A percentile compares a stretch with the other conserved stretches of the same genome.
Evolutionary conservation across 1,140 invertebrate species (phyloP).

Genomic region (Onthophagus taurus): DNA sequence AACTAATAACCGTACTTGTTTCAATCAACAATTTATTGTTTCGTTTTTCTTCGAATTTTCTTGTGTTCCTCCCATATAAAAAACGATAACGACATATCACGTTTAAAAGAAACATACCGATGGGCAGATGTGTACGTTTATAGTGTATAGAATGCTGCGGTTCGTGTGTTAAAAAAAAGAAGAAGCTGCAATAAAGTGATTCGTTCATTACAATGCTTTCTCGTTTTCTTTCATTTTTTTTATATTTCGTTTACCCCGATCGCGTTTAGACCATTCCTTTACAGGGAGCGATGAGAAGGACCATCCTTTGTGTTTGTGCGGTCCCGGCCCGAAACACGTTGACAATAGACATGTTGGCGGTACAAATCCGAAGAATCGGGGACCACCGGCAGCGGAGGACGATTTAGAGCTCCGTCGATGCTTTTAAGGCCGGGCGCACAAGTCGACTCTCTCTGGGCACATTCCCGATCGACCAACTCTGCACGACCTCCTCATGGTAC

Average conservation of each 20-base stretch:
- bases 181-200: slow-evolving; percentile 38
- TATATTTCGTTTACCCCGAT: slow-evolving; percentile 8
- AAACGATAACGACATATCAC: too few relatives aligned
- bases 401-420: slow-evolving; percentile 20
- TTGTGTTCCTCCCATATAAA: too few relatives aligned
- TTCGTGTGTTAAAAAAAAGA: slow-evolving; percentile 31
- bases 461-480: too few relatives aligned
- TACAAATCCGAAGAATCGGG: slow-evolving; percentile 22
- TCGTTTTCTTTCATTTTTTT: slow-evolving; percentile 23
- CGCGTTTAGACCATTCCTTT: slow-evolving; percentile 5
- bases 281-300: slow-evolving; percentile 2
- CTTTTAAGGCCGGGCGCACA: too few relatives aligned
- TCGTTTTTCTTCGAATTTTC: too few relatives aligned
- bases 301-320: slow-evolving; percentile 16
- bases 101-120: too few relatives aligned
- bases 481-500: too few relatives aligned
- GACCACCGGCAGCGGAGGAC: slow-evolving; percentile 25
- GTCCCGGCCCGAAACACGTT: slow-evolving; percentile 23
- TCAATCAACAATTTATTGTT: too few relatives aligned
- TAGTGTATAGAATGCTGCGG: too few relatives aligned
- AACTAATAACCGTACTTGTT: too few relatives aligned
- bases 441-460: too few relatives aligned
- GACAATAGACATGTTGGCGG: slow-evolving; percentile 24
- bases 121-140: too few relatives aligned
- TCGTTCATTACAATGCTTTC: slow-evolving; percentile 27